Base-by-base conservation (phyloP, 2,888 invertebrate genomes). In the Drosophila aldrichi region DNA sequence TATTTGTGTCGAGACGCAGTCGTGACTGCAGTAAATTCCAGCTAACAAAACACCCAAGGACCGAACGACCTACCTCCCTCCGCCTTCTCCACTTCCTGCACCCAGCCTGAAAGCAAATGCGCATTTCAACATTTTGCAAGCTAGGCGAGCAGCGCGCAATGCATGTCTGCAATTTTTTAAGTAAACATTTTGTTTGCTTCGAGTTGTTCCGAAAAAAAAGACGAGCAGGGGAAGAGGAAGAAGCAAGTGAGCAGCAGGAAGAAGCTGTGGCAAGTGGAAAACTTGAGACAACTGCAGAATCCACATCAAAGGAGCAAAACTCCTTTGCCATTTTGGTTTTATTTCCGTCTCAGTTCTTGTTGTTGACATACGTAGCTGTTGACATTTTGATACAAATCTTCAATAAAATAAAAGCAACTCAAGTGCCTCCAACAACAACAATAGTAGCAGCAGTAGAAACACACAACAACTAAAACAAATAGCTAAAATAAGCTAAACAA, bases 331-430 rank as follows among this genome's bases (percentile, higher is more conserved):
- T 22, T 32, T 36, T 62, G 60, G 20, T 62, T 14, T 12, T 32
- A 43, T 64, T 29, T 43, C 64, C 49, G 52, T 51, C 70, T 32
- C 63, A 63, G 22, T 57, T 54, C 34, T 52, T 56, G 63, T 46
- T 79, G 84, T 77, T 84, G 82, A 84, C 79, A 79, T 77, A 72
- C 73, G 69, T 77, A 74, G 71, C 64, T 88, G 78, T 89, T 87
- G 86, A 89, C 86, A 84, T 89, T 88, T 80, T 88, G 82, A 82
- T 82, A 88, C 77, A 88, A 87, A 84, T 89, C 89, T 89, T 80
- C 88, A 87, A 87, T 80, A 83, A 84, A 89, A 77, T 74, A 87
- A 84, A 89, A 84, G 80, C 77, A 84, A 62, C 77, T 89, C 76
- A 77, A 79, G 74, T 77, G 72, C 76, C 78, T 73, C 56, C 62